Conservation (phyloP, 2,888 invertebrate genomes). For the Agrochola lota region DNA sequence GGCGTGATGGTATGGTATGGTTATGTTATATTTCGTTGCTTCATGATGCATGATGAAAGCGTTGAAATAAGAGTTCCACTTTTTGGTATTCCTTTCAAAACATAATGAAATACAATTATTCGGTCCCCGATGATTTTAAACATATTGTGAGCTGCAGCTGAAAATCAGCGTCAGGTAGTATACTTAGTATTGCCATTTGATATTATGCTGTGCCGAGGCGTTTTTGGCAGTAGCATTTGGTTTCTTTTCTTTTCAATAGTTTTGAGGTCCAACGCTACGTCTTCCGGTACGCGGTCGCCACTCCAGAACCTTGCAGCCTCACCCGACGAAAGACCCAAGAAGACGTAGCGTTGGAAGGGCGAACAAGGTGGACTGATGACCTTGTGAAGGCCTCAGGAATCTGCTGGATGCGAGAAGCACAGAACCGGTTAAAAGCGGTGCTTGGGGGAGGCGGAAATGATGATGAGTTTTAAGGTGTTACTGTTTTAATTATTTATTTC, state of each 20-base stretch:
- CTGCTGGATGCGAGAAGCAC: too few species aligned
- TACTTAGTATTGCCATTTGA: neutral
- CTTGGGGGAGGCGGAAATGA: too few species aligned
- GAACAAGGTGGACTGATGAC: too few species aligned
- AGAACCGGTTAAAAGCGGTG: too few species aligned
- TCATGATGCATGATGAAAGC: neutral
- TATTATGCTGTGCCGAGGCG: neutral
- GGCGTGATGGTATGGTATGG: neutral
- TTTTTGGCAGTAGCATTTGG: neutral
- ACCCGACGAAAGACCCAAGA: too few species aligned
- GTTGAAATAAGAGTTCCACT: neutral
- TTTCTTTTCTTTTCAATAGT: neutral
- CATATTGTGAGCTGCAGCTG: neutral
- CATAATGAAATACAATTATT: too few species aligned
- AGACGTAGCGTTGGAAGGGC: too few species aligned
- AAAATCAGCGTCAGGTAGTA: neutral
- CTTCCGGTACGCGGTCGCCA: too few species aligned
- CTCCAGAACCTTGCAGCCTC: too few species aligned
- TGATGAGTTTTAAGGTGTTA: neutral
- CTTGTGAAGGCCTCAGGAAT: too few species aligned
- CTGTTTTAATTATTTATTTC: neutral
- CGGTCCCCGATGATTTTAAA: neutral
- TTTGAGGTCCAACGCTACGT: neutral
- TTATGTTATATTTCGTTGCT: neutral
- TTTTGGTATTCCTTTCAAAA: neutral